phyloP scores from a whole-genome alignment of 2,888 invertebrate genomes.

The Exocentrus adspersus region DNA sequence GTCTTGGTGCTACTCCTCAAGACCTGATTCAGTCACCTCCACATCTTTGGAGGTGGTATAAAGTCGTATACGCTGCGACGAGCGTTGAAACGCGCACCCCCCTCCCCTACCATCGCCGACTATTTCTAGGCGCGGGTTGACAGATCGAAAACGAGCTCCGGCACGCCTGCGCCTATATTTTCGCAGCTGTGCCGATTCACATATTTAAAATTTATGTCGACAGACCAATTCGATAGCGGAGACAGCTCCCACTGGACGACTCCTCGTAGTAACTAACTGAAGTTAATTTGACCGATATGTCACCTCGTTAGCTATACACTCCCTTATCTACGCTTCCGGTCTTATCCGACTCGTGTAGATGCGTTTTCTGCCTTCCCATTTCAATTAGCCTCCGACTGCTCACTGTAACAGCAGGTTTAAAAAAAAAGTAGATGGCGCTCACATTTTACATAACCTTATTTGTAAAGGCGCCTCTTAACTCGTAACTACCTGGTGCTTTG shows the following conservation, averaged over 20 bases:
- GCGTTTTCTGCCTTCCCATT: background rate
- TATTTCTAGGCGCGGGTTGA: slow-evolving; percentile 6
- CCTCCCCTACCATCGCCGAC: background rate
- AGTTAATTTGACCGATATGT: background rate
- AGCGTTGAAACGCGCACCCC: background rate
- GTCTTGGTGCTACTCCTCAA: too few species aligned
- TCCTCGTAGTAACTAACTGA: too few species aligned
- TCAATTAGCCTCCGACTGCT: too few species aligned
- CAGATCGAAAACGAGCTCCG: slow-evolving; percentile 2
- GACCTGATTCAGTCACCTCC: too few species aligned
- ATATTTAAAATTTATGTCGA: slow-evolving; percentile 49
- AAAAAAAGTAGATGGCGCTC: too few species aligned
- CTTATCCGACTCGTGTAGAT: background rate
- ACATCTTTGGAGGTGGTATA: too few species aligned
- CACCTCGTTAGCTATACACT: background rate
- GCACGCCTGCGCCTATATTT: slow-evolving; percentile 41
- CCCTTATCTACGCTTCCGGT: background rate
- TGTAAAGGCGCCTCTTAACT: too few species aligned
- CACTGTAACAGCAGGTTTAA: too few species aligned
- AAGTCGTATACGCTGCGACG: too few species aligned
- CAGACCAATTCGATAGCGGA: slow-evolving; percentile 20
- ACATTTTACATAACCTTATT: too few species aligned
- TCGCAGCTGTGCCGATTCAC: slow-evolving; percentile 48
- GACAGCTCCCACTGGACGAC: slow-evolving; percentile 7
- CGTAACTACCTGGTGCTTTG: too few species aligned